Conservation (phyloP, 2,888 invertebrate species). For the Axea sp. region DNA sequence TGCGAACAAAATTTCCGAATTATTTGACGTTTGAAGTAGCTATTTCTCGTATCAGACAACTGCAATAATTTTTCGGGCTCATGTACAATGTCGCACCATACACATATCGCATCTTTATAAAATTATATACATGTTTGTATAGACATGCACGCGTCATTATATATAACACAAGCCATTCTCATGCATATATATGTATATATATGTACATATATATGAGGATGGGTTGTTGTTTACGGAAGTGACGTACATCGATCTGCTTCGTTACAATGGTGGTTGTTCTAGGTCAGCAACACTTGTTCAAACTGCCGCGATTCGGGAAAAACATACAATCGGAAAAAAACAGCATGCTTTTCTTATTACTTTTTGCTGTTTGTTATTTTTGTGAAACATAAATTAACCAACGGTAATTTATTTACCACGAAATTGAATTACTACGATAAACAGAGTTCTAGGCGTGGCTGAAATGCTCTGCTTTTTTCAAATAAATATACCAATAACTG, state of each 20-base stretch:
- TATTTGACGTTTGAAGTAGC: slow-evolving; percentile 1
- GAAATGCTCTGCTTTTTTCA: slow-evolving; percentile 2
- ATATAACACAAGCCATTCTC: no score
- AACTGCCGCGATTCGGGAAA: slow-evolving; percentile 7
- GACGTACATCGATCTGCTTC: slow-evolving; percentile 67
- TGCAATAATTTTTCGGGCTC: slow-evolving; percentile 12
- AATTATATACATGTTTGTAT: slow-evolving; percentile 35
- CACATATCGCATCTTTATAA: slow-evolving; percentile 28
- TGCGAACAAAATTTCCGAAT: not conserved
- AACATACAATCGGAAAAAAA: slow-evolving; percentile 26
- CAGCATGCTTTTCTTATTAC: slow-evolving; percentile 26
- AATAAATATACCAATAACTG: slow-evolving; percentile 23
- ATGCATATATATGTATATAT: no score
- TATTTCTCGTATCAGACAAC: slow-evolving; percentile 4
- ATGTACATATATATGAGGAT: no score
- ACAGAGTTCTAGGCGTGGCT: slow-evolving; percentile 20
- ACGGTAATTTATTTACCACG: slow-evolving; percentile 24
- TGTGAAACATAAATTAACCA: slow-evolving; percentile 17
- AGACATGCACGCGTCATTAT: no score
- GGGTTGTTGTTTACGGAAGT: slow-evolving; percentile 69
- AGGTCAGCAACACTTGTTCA: slow-evolving; percentile 60
- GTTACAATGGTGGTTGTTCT: slow-evolving; percentile 51
- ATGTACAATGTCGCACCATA: not conserved
- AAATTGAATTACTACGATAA: slow-evolving; percentile 14
- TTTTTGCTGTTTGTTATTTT: slow-evolving; percentile 36